These are phyloP conservation scores for Peromyscus aztecus DNA, from an alignment of 2,797 vertebrate species.

Conservation along the genomic window DNA sequence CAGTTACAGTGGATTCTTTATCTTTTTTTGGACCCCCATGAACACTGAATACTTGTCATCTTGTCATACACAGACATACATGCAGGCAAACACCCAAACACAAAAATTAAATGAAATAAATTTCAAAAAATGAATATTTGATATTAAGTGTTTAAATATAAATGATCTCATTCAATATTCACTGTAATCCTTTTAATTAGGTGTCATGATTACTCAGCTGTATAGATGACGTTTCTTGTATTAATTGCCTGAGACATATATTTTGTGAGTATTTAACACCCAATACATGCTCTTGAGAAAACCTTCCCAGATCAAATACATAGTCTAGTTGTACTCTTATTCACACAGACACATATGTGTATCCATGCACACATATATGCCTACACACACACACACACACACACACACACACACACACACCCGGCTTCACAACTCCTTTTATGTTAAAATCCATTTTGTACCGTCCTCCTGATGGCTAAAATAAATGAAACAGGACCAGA, in stretches of 20 bases:
- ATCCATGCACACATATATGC: not conserved
- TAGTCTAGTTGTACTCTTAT: not conserved
- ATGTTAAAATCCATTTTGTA: not conserved
- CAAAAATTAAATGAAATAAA: not conserved
- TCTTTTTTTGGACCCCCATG: not conserved
- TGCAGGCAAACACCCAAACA: not conserved
- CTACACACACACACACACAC: not conserved
- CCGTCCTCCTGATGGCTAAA: not conserved
- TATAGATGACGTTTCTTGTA: not conserved
- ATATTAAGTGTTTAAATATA: not conserved
- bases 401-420: not conserved
- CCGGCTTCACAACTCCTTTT: not conserved
- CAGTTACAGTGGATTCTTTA: not conserved
- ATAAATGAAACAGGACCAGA: not conserved
- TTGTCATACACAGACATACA: not conserved
- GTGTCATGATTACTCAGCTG: not conserved
- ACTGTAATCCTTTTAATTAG: constrained; percentile 18
- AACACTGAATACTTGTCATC: not conserved
- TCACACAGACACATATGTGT: not conserved
- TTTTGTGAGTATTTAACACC: not conserved
- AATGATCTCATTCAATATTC: not conserved
- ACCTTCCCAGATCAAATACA: not conserved
- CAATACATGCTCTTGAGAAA: not conserved
- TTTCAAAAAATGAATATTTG: not conserved
- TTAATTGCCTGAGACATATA: not conserved